These are phyloP conservation scores for Bolinopsis microptera DNA, from an alignment of 37 sponge, comb jelly and placozoan species.

Conservation along the genomic window DNA sequence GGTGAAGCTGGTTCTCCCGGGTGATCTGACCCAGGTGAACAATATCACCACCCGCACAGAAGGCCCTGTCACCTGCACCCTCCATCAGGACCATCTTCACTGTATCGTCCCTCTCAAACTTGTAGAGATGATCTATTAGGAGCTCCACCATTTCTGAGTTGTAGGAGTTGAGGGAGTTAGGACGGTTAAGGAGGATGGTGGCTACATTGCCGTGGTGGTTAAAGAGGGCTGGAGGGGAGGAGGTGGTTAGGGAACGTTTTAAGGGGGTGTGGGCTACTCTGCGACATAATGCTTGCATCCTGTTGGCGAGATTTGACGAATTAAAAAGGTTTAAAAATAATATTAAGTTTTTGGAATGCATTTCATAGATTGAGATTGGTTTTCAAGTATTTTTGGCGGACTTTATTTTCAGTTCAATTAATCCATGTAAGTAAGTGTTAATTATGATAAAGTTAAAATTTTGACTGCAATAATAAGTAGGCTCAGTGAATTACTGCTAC, in stretches of 20 bases:
- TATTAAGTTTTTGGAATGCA: too few species aligned
- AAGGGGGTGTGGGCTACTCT: not conserved
- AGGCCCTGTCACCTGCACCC: constrained; percentile 84
- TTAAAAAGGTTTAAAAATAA: too few species aligned
- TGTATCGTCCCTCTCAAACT: constrained; percentile 66
- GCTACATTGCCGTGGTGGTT: constrained; percentile 1
- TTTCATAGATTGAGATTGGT: too few species aligned
- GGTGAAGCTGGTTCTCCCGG: constrained; percentile 9
- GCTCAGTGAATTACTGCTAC: too few species aligned
- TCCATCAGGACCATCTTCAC: constrained; percentile 67
- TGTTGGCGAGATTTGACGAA: too few species aligned
- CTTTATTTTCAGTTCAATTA: too few species aligned
- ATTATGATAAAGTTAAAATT: too few species aligned
- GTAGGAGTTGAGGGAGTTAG: constrained; percentile 81
- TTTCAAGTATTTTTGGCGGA: too few species aligned
- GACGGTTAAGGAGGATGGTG: constrained; percentile 73
- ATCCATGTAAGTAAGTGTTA: too few species aligned
- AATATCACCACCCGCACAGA: constrained; percentile 97
- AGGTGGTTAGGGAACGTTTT: not conserved
- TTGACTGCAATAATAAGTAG: too few species aligned
- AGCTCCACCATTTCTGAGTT: constrained; percentile 73
- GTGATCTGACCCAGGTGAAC: not conserved
- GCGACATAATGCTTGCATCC: not conserved
- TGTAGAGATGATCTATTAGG: not conserved
- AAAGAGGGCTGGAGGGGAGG: not conserved